Evolutionary conservation across 2,113 vertebrate species (phyloP).

Genomic region (Bos javanicus): DNA sequence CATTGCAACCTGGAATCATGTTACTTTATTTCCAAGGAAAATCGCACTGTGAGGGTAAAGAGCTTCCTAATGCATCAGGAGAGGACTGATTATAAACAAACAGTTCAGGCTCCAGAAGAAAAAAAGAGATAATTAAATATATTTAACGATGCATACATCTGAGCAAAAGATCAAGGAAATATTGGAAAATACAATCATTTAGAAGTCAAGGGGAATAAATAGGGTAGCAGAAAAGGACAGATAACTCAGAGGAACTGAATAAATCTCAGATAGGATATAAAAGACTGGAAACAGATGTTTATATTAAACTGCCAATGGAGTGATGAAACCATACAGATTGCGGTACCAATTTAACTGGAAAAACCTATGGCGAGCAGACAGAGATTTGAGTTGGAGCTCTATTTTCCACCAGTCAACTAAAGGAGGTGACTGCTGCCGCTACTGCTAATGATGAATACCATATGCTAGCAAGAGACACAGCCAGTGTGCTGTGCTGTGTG

Average conservation of each 20-base stretch:
- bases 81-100: slow-evolving; percentile 38
- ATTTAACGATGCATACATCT: slow-evolving; percentile 44
- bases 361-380: slow-evolving; percentile 47
- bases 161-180: slow-evolving; percentile 62
- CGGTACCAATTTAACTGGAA: slow-evolving; percentile 55
- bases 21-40: slow-evolving; percentile 45
- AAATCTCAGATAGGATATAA: slow-evolving; percentile 19
- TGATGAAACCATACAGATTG: slow-evolving; percentile 68
- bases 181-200: slow-evolving; percentile 37
- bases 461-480: slow-evolving; percentile 78
- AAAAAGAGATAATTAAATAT: slow-evolving; percentile 52
- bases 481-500: slow-evolving; percentile 47
- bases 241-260: slow-evolving; percentile 47
- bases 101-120: background rate
- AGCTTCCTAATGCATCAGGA: background rate
- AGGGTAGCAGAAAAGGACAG: slow-evolving; percentile 56
- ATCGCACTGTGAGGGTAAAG: background rate
- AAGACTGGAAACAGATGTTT: slow-evolving; percentile 58
- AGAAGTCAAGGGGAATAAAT: slow-evolving; percentile 37
- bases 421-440: slow-evolving; percentile 75
- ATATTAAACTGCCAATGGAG: slow-evolving; percentile 60
- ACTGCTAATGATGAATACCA: slow-evolving; percentile 84
- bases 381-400: slow-evolving; percentile 61
- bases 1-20: background rate
- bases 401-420: slow-evolving; percentile 70